A percentile compares a stretch with the other conserved stretches of the same genome.
These are phyloP conservation scores for Autographa gamma DNA, from an alignment of 2,888 invertebrate species.

Conservation along the genomic window DNA sequence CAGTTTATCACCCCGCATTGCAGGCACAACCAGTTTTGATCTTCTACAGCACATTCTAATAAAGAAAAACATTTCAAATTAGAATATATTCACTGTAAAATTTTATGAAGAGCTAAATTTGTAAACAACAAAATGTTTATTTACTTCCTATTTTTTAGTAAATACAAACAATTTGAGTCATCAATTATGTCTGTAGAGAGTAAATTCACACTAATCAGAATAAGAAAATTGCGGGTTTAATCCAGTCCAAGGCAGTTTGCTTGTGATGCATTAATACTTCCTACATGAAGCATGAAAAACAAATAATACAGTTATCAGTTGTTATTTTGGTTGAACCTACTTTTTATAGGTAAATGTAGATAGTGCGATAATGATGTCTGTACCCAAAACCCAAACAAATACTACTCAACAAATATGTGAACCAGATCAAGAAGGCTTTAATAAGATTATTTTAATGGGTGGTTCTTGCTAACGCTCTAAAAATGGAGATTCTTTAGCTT, in stretches of 20 bases:
- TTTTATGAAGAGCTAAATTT: background rate
- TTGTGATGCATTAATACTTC: background rate
- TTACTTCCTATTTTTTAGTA: background rate
- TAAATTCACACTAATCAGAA: conserved; percentile 4
- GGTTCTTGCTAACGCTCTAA: conserved; percentile 54
- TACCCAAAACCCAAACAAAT: conserved; percentile 12
- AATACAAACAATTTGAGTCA: background rate
- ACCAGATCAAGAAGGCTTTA: conserved; percentile 48
- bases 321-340: conserved; percentile 41
- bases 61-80: conserved; percentile 47
- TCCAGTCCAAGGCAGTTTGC: conserved; percentile 6
- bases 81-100: background rate
- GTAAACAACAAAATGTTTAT: background rate
- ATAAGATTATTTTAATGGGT: conserved; percentile 65
- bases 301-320: conserved; percentile 30
- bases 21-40: conserved; percentile 94
- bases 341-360: conserved; percentile 20
- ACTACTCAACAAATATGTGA: conserved; percentile 35
- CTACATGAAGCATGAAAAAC: conserved; percentile 12
- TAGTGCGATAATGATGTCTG: conserved; percentile 18
- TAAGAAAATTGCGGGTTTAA: background rate
- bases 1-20: conserved; percentile 93
- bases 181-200: background rate
- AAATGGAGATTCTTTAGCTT: conserved; percentile 6
- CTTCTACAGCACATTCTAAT: conserved; percentile 89